phyloP scores from a whole-genome alignment of 2,797 vertebrate genomes.

The Petrocephalus schoutedeni region DNA sequence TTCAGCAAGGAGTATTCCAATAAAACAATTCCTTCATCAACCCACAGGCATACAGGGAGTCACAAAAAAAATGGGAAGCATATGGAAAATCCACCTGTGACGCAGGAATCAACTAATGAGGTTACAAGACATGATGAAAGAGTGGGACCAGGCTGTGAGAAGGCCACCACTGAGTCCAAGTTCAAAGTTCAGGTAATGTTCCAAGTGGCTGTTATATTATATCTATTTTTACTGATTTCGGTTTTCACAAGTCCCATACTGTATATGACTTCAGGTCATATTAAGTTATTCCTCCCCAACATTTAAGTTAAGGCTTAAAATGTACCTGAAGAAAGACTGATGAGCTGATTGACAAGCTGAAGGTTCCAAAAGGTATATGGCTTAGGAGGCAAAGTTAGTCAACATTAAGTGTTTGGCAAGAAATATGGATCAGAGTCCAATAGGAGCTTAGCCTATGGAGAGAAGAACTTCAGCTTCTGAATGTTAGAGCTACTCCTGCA shows the following conservation, averaged over 20 bases:
- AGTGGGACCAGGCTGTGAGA: slow-evolving; percentile 50
- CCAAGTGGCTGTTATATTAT: background rate
- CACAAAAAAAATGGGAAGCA: slow-evolving; percentile 71
- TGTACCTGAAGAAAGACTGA: background rate
- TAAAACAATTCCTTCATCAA: slow-evolving; percentile 66
- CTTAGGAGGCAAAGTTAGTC: background rate
- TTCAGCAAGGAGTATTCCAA: slow-evolving; percentile 62
- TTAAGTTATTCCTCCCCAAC: background rate
- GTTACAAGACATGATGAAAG: slow-evolving; percentile 56
- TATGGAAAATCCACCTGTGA: slow-evolving; percentile 54
- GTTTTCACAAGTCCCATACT: background rate
- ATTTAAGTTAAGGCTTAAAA: background rate
- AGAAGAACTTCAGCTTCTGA: background rate
- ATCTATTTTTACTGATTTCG: background rate
- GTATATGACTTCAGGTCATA: background rate
- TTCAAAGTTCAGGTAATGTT: slow-evolving; percentile 74
- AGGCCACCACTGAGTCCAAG: slow-evolving; percentile 52
- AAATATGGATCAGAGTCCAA: background rate
- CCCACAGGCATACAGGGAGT: slow-evolving; percentile 65
- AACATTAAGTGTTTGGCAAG: background rate
- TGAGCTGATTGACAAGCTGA: background rate
- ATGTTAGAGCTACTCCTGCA: background rate
- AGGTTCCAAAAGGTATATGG: background rate
- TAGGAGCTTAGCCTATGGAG: background rate
- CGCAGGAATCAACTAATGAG: slow-evolving; percentile 58